Evolutionary conservation across 2,888 invertebrate species (phyloP).

Genomic region (Ormyrus nitidulus): DNA sequence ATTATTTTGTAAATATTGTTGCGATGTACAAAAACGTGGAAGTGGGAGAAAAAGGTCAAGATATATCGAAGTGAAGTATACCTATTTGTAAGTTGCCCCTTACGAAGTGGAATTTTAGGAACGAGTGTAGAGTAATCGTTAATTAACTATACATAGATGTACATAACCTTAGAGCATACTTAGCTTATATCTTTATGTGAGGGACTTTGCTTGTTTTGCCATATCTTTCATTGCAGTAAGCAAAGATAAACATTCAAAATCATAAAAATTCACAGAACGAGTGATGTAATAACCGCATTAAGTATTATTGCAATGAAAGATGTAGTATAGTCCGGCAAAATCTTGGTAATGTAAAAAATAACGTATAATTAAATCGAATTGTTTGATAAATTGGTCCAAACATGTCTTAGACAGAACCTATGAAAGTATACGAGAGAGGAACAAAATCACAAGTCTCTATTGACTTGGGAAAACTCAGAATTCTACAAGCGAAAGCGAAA

Average conservation of each 20-base stretch:
- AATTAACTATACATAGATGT: conserved; percentile 70
- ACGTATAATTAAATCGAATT: conserved; percentile 64
- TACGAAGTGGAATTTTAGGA: conserved; percentile 62
- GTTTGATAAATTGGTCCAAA: conserved; percentile 68
- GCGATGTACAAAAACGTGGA: conserved; percentile 68
- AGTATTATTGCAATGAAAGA: conserved; percentile 23
- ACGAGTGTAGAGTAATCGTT: conserved; percentile 68
- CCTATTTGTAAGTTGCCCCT: conserved; percentile 63
- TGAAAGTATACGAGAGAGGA: conserved; percentile 72
- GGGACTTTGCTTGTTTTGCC: conserved; percentile 29
- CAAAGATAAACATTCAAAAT: not conserved
- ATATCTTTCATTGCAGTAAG: conserved; percentile 5
- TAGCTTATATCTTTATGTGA: conserved; percentile 63
- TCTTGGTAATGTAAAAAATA: conserved; percentile 58
- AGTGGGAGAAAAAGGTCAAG: conserved; percentile 18
- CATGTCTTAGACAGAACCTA: conserved; percentile 66
- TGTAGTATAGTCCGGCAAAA: conserved; percentile 46
- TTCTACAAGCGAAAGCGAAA: conserved; percentile 43
- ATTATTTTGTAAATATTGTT: conserved; percentile 74
- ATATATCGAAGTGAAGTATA: conserved; percentile 30
- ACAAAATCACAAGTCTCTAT: conserved; percentile 59
- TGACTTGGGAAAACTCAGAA: conserved; percentile 48
- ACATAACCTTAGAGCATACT: conserved; percentile 70
- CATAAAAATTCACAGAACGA: not conserved
- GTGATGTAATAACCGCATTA: conserved; percentile 31